These are phyloP conservation scores for Xenopus borealis DNA, from an alignment of 2,113 vertebrate genomes.

Conservation along the genomic window DNA sequence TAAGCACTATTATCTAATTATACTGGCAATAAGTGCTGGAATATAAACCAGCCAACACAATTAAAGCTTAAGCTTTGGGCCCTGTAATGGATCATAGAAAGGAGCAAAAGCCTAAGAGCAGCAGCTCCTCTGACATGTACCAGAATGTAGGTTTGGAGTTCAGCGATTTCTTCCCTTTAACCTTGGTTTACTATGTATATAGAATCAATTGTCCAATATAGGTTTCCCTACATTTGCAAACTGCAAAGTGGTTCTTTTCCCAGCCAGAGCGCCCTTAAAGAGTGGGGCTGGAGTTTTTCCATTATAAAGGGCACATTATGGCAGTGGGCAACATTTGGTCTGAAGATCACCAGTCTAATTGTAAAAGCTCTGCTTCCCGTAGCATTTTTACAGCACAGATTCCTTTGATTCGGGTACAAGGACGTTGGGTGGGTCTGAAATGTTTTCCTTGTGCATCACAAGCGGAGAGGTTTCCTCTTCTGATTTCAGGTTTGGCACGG, in stretches of 20 bases:
- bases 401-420: constrained; percentile 78
- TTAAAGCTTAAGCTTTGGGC: no score
- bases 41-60: no score
- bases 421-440: constrained; percentile 29
- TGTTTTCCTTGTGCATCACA: constrained; percentile 72
- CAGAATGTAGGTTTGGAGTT: no score
- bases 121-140: no score
- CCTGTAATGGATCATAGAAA: no score
- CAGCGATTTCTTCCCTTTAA: no score
- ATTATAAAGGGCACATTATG: constrained; percentile 15
- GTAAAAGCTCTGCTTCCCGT: neutral
- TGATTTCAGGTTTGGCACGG: constrained; percentile 78
- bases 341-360: constrained; percentile 13
- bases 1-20: no score
- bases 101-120: no score
- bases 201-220: neutral
- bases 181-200: no score
- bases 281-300: constrained; percentile 8
- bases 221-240: neutral
- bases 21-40: no score
- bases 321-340: constrained; percentile 25
- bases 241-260: no score
- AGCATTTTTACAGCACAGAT: constrained; percentile 77
- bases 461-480: constrained; percentile 85
- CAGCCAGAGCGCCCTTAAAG: neutral